Evolutionary conservation across 2,113 vertebrate species (phyloP).

Genomic region (Marcusenius ussheri): DNA sequence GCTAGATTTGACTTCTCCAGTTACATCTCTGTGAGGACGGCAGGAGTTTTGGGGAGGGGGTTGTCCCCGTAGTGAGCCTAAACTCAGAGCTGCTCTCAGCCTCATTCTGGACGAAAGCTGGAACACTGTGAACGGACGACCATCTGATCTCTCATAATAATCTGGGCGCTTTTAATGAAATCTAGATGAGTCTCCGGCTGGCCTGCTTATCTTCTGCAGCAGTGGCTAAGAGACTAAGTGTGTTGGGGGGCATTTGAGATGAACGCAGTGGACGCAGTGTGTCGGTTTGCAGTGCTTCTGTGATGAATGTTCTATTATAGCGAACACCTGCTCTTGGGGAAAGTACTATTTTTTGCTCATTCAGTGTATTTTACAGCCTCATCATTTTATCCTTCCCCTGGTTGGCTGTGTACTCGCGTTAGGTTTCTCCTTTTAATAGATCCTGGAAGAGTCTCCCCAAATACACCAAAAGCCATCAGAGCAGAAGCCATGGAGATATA

Average conservation of each 20-base stretch:
- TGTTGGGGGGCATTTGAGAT: neutral
- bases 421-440: neutral
- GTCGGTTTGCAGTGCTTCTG: neutral
- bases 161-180: constrained; percentile 14
- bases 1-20: constrained; percentile 26
- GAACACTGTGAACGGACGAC: constrained; percentile 18
- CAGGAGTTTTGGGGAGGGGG: neutral
- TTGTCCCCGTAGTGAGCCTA: constrained; percentile 25
- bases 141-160: constrained; percentile 6
- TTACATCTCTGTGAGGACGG: constrained; percentile 26
- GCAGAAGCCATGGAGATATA: neutral
- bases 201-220: neutral
- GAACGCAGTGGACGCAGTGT: neutral
- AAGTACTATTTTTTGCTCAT: neutral
- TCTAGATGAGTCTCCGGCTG: neutral
- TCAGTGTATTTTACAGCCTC: neutral
- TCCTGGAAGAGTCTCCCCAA: neutral
- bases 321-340: neutral
- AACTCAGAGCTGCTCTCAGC: neutral
- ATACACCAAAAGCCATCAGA: neutral
- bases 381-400: neutral
- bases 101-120: neutral
- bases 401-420: neutral
- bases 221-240: neutral
- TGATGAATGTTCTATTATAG: constrained; percentile 7